Evolutionary conservation across 2,113 vertebrate species (phyloP), one percentile per base, ranked within the genome.

Genomic region (Blennius ocellaris): DNA sequence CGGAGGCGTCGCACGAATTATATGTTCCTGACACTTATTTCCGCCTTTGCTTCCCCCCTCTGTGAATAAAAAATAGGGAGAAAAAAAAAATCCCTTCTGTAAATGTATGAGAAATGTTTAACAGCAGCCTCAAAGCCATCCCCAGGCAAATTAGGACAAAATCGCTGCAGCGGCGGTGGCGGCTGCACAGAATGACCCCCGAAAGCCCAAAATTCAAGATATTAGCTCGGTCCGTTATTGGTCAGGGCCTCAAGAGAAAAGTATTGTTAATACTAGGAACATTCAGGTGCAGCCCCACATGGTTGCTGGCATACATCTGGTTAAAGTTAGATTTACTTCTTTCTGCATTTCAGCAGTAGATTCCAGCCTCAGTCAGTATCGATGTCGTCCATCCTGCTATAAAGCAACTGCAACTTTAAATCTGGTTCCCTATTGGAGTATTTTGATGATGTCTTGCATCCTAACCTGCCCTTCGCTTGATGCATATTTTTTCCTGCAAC

Each of bases 201-300:
- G 71, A 80, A 84, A 86, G 73, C 57, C 39, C 44, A 37, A 70
- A 79, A 63, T 41, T 16, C 58, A 39, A 70, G 73, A 88, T 76
- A 81, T 89, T 87, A 86, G 72, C 73, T 83, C 73, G 78, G 69
- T 73, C 84, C 74, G 71, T 89, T 90, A 87, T 88, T 89, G 65
- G 71, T 62, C 51, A 8, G 38, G 16, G 48, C 66, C 69, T 61
- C 67, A 6, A 37, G 73, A 69, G 80, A 14, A 58, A 49, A 67
- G 39, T 60, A 81, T 68, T 80, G 77, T 79, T 74, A 83, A 85
- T 83, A 83, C 86, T 44, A 51, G 70, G 57, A 59, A 81, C 56
- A 60, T 63, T 11, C 44, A 8, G 65, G 40, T 49, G 65, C 51
- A 64, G 65, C 49, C 9, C 21, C 57, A 69, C 14, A 36, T 21